phyloP scores from a whole-genome alignment of 1,140 invertebrate species.

The Teleogryllus occipitalis region DNA sequence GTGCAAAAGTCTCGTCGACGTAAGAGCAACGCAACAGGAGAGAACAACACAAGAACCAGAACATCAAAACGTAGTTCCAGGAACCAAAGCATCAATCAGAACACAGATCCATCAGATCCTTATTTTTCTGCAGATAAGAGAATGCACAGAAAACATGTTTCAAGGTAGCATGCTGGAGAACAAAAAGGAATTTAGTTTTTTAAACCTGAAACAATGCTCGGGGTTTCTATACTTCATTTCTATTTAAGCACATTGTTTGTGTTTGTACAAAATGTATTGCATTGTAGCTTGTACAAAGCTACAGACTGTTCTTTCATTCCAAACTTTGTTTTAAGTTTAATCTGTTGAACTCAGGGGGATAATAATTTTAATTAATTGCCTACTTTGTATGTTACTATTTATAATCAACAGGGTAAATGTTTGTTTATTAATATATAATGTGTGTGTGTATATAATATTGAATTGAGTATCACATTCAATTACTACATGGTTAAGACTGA shows the following conservation, averaged over 20 bases:
- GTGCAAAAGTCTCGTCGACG: neutral
- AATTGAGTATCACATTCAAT: neutral
- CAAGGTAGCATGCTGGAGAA: neutral
- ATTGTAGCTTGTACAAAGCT: neutral
- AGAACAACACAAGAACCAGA: neutral
- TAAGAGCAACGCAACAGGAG: neutral
- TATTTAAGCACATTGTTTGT: neutral
- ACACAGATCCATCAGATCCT: neutral
- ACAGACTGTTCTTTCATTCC: neutral
- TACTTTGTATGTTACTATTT: neutral
- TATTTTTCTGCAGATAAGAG: neutral
- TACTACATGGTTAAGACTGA: neutral
- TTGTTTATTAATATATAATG: neutral
- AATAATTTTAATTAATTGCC: neutral
- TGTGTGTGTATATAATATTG: neutral
- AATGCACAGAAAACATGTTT: neutral
- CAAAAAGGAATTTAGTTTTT: too few species aligned
- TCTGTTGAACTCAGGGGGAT: neutral
- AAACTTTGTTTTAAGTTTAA: neutral
- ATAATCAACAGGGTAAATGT: neutral
- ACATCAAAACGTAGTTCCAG: neutral
- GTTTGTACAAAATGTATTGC: neutral
- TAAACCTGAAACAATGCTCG: neutral
- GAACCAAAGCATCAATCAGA: neutral
- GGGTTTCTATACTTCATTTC: neutral